Base-by-base conservation (phyloP, 35 echinoderm and acorn worm species). In the Ptychodera flava region DNA sequence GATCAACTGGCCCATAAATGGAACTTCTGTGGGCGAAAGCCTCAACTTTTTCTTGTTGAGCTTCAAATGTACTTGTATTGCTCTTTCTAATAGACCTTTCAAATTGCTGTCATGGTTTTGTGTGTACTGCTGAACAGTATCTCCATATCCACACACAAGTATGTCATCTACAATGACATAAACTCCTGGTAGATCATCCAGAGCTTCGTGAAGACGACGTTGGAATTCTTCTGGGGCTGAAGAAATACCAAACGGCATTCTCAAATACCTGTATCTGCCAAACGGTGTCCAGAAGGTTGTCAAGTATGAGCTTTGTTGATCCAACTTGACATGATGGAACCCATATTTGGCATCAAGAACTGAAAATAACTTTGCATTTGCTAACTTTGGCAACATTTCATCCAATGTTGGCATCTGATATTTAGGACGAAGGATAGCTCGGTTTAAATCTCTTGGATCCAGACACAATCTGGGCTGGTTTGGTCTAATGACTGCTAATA, bases 241-340 rank as follows among this genome's bases (percentile, higher is more conserved):
- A 31, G 34, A 32, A 28, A 86, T 86, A 37, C 85, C 90, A 52
- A 86, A 87, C 32, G 80, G 81, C 81, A 88, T 84, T 78, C 81
- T 77, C 16, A 37, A 37, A 16, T 77, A 93, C 30, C 87, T 83
- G 36, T 93, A 93, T 0, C 91, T 53, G 0, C 89, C 92, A 85
- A 94, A 93, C 85, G 92, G 88, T 29, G 87, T 89, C 31, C 79
- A 38, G 33, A 94, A 87, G 0, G 85, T 91, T 1, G 88, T 91
- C 0, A 94, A 77, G 36, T 85, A 83, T 35, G 80, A 86, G 52
- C 91, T 89, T 22, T 78, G 29, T 81, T 85, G 31, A 28, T 35
- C 37, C 29, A 83, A 30, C 33, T 88, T 86, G 6, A 87, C 78
- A 27, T 90, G 89, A 77, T 77, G 85, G 36, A 90, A 90, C 1